Evolutionary conservation across 2,797 vertebrate species (phyloP).

Genomic region (Ibycter americanus): DNA sequence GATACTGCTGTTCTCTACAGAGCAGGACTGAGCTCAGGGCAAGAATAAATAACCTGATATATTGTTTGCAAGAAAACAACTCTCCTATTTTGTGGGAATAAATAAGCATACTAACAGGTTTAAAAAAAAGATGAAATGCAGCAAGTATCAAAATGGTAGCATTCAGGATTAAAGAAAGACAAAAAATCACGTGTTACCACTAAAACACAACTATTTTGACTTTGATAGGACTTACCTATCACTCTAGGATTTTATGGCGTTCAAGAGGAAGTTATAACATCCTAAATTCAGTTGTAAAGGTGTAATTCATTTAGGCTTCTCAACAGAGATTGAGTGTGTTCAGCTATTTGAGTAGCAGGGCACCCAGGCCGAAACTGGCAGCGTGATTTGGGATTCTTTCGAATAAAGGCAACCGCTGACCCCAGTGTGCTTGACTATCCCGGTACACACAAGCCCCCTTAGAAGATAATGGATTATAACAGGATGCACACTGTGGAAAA

Average conservation of each 20-base stretch:
- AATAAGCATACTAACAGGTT: background rate
- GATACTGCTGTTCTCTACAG: background rate
- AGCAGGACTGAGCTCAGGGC: background rate
- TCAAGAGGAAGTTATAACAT: background rate
- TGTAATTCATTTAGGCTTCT: background rate
- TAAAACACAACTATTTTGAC: background rate
- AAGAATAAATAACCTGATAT: background rate
- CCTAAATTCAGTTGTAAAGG: background rate
- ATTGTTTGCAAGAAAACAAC: background rate
- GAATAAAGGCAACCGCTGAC: background rate
- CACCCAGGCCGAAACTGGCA: background rate
- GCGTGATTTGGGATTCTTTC: background rate
- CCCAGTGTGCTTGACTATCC: background rate
- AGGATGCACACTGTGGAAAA: background rate
- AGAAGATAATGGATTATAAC: background rate
- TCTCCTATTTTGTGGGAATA: background rate
- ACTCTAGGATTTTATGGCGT: background rate
- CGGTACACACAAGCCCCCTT: background rate
- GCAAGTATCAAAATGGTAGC: background rate
- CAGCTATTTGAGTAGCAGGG: background rate
- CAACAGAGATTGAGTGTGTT: rapidly evolving
- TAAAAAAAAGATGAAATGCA: background rate
- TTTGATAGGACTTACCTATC: background rate
- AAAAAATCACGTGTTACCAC: background rate
- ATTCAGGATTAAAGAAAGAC: background rate